phyloP scores from a whole-genome alignment of 2,888 invertebrate genomes.

The Mesodorylaimus sp. region DNA sequence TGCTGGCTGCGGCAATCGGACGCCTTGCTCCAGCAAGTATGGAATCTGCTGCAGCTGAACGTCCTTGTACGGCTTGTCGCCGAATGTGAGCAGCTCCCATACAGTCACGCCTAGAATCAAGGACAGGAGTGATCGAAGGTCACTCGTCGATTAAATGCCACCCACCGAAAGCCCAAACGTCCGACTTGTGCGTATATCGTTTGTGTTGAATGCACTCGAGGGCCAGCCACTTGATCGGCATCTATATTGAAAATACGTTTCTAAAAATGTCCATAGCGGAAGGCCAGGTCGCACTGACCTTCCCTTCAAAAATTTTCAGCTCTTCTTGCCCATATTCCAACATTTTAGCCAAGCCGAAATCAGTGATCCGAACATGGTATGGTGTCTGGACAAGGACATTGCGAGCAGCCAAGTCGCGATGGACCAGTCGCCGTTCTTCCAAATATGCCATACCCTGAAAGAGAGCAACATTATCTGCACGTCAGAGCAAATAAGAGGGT shows the following conservation, averaged over 20 bases:
- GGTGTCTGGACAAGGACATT: slow-evolving; percentile 52
- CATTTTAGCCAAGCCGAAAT: slow-evolving; percentile 89
- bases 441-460: slow-evolving; percentile 68
- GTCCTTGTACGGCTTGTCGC: slow-evolving; percentile 76
- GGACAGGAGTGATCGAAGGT: background rate
- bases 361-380: slow-evolving; percentile 50
- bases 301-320: slow-evolving; percentile 79
- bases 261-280: background rate
- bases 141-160: too few species aligned
- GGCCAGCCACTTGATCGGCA: slow-evolving; percentile 98
- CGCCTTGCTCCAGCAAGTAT: slow-evolving; percentile 74
- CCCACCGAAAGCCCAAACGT: slow-evolving; percentile 81
- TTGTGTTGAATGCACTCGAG: slow-evolving; percentile 86
- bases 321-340: slow-evolving; percentile 82
- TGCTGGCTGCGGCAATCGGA: slow-evolving; percentile 71
- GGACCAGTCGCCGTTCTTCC: slow-evolving; percentile 79
- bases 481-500: background rate
- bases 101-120: slow-evolving; percentile 52
- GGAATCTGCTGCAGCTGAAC: slow-evolving; percentile 59
- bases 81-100: slow-evolving; percentile 92
- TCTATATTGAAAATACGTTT: slow-evolving; percentile 35
- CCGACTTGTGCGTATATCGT: slow-evolving; percentile 90
- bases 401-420: slow-evolving; percentile 83
- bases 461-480: background rate
- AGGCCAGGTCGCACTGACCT: slow-evolving; percentile 31